phyloP scores from a whole-genome alignment of 2,113 vertebrate species.

The Prietella phreatophila region DNA sequence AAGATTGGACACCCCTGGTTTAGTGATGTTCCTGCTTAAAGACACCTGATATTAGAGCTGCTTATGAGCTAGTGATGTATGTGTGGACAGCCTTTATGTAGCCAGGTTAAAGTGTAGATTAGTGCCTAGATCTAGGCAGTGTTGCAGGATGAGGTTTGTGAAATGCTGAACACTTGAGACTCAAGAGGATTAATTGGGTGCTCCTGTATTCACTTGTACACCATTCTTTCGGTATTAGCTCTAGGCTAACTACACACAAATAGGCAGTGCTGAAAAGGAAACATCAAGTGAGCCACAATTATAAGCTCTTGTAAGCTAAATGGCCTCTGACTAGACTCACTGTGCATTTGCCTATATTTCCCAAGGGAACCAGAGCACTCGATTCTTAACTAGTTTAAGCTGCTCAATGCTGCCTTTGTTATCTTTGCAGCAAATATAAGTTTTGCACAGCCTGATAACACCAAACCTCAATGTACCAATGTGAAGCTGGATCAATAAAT shows the following conservation, averaged over 20 bases:
- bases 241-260: constrained; percentile 60
- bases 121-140: constrained; percentile 32
- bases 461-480: background rate
- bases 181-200: constrained; percentile 50
- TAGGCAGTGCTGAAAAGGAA: constrained; percentile 40
- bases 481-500: constrained; percentile 15
- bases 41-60: too few relatives aligned
- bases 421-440: constrained; percentile 35
- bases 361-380: constrained; percentile 34
- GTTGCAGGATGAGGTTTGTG: constrained; percentile 44
- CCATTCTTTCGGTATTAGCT: constrained; percentile 58
- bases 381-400: constrained; percentile 40
- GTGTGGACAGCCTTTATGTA: background rate
- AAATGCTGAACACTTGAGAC: constrained; percentile 48
- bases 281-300: constrained; percentile 46
- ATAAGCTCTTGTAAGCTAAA: constrained; percentile 54
- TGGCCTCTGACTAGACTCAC: constrained; percentile 56
- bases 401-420: constrained; percentile 34
- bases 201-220: constrained; percentile 58
- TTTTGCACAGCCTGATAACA: constrained; percentile 18
- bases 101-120: constrained; percentile 43
- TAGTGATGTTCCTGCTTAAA: background rate
- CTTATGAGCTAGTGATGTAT: background rate
- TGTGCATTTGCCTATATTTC: constrained; percentile 47
- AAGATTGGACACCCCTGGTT: too few relatives aligned